Evolutionary conservation across 1,140 invertebrate species (phyloP).

Genomic region (Pachyrhynchus sulphureomaculatus): DNA sequence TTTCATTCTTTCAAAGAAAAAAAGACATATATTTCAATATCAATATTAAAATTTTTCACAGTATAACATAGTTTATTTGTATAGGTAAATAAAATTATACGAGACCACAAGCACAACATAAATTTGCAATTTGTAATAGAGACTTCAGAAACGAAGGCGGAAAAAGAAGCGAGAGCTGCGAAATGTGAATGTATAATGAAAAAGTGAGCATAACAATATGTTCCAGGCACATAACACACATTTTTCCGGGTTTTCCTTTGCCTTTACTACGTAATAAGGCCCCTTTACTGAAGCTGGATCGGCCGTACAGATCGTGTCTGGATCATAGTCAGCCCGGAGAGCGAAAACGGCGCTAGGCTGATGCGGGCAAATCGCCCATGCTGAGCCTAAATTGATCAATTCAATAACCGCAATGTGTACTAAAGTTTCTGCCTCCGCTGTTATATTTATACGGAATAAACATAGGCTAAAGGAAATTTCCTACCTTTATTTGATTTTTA

Average conservation of each 20-base stretch:
- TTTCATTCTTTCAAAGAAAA: no score
- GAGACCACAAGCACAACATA: background rate
- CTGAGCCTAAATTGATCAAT: slow-evolving; percentile 52
- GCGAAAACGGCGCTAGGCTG: slow-evolving; percentile 36
- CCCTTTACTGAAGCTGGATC: slow-evolving; percentile 43
- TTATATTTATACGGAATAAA: slow-evolving; percentile 46
- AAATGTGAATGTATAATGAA: slow-evolving; percentile 47
- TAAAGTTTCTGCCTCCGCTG: slow-evolving; percentile 47
- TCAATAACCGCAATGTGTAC: slow-evolving; percentile 52
- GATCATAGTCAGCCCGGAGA: slow-evolving; percentile 37
- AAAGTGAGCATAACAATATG: slow-evolving; percentile 50
- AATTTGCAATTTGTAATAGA: slow-evolving; percentile 6
- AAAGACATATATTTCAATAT: no score
- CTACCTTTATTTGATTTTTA: slow-evolving; percentile 27
- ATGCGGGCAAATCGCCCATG: slow-evolving; percentile 45
- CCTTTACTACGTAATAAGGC: slow-evolving; percentile 50
- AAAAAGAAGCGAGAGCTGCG: slow-evolving; percentile 10
- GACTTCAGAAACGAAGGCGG: background rate
- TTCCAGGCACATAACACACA: slow-evolving; percentile 46
- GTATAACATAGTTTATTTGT: no score
- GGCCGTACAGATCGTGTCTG: slow-evolving; percentile 45
- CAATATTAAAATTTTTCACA: no score
- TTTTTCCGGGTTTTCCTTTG: slow-evolving; percentile 46
- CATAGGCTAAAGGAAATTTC: slow-evolving; percentile 13
- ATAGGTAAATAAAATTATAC: no score